These are phyloP conservation scores for Ophion slaviceki DNA, from an alignment of 2,888 invertebrate species.

Conservation along the genomic window DNA sequence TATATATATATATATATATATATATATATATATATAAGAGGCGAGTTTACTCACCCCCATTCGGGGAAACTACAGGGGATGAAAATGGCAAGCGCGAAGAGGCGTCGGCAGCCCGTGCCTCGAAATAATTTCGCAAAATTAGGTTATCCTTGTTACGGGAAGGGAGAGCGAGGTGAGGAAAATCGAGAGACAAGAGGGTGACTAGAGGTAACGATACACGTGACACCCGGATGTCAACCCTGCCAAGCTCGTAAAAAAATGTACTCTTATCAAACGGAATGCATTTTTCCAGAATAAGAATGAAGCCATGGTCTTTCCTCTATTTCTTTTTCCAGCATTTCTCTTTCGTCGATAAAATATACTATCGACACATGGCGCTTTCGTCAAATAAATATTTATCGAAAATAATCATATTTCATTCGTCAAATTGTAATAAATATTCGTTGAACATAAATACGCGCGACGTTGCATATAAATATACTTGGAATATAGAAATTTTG, in stretches of 20 bases:
- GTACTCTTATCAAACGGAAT: conserved; percentile 1
- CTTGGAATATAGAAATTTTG: background rate
- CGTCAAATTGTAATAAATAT: too few species aligned
- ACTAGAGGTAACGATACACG: conserved; percentile 38
- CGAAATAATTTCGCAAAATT: conserved; percentile 75
- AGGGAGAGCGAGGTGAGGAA: conserved; percentile 11
- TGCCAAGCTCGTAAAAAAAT: background rate
- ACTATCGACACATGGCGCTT: too few species aligned
- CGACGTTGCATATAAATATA: background rate
- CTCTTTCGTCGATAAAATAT: background rate
- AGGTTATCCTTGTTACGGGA: conserved; percentile 72
- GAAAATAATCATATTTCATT: too few species aligned
- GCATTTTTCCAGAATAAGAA: background rate
- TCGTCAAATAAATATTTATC: too few species aligned
- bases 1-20: too few species aligned
- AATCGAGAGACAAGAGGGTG: background rate
- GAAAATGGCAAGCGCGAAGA: conserved; percentile 29
- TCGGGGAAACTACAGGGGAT: conserved; percentile 20
- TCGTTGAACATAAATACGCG: background rate
- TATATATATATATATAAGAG: background rate
- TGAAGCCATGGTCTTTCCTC: too few species aligned
- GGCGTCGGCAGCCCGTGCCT: conserved; percentile 62
- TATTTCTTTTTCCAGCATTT: background rate
- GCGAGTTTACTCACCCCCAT: conserved; percentile 10
- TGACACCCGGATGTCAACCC: conserved; percentile 6